phyloP scores from a whole-genome alignment of 2,888 invertebrate genomes.

The Tigriopus californicus region DNA sequence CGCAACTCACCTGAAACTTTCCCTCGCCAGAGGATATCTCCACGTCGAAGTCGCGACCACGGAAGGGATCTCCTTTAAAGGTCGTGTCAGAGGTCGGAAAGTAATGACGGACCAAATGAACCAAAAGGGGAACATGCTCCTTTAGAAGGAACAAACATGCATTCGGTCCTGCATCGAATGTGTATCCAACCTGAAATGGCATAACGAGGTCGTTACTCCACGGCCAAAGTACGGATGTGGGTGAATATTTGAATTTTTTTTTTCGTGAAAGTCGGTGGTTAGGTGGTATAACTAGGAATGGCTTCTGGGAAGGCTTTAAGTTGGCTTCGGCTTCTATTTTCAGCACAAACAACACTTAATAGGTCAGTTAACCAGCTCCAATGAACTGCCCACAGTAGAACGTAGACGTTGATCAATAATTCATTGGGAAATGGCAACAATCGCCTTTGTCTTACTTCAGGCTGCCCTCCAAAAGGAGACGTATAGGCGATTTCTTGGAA shows the following conservation, averaged over 20 bases:
- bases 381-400: too few relatives aligned
- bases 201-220: background rate
- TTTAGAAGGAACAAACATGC: conserved; percentile 70
- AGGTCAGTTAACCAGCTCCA: background rate
- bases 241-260: background rate
- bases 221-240: too few relatives aligned
- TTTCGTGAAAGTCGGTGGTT: too few relatives aligned
- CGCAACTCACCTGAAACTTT: background rate
- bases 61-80: background rate
- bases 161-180: conserved; percentile 97
- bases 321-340: too few relatives aligned
- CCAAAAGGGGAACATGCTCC: conserved; percentile 46
- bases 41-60: background rate
- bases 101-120: conserved; percentile 44
- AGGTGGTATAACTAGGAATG: too few relatives aligned
- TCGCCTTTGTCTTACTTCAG: too few relatives aligned
- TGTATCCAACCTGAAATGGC: conserved; percentile 67
- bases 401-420: background rate
- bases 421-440: too few relatives aligned
- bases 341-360: background rate
- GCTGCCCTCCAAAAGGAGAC: too few relatives aligned
- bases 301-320: too few relatives aligned
- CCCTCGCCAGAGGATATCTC: background rate
- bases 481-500: background rate
- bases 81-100: conserved; percentile 40